Percentiles rank a stretch among this genome's conserved stretches.
These are phyloP conservation scores for Thaleichthys pacificus DNA, from an alignment of 2,797 vertebrate genomes.

Conservation along the genomic window DNA sequence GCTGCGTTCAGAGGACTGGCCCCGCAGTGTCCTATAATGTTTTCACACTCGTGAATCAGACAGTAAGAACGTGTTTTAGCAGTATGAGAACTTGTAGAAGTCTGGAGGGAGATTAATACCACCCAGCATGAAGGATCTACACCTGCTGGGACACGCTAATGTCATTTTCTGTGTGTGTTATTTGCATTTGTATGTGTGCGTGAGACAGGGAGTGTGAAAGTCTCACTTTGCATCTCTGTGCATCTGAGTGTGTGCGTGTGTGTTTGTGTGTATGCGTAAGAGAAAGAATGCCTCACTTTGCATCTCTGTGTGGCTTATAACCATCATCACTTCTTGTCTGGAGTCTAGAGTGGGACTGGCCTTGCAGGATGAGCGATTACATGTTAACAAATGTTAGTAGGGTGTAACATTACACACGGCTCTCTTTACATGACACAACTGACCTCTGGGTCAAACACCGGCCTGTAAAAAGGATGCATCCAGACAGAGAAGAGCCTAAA, in stretches of 20 bases:
- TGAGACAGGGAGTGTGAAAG: neutral
- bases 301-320: slow-evolving; percentile 26
- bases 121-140: slow-evolving; percentile 20
- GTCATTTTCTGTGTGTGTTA: neutral
- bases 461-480: neutral
- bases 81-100: slow-evolving; percentile 58
- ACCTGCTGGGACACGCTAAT: slow-evolving; percentile 41
- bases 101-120: slow-evolving; percentile 42
- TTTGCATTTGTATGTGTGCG: slow-evolving; percentile 12
- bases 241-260: slow-evolving; percentile 6
- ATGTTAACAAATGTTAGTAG: slow-evolving; percentile 35
- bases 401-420: slow-evolving; percentile 22
- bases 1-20: slow-evolving; percentile 31
- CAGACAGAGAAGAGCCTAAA: neutral
- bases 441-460: neutral
- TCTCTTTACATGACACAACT: slow-evolving; percentile 4
- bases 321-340: slow-evolving; percentile 41
- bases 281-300: no score
- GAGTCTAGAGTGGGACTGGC: slow-evolving; percentile 35
- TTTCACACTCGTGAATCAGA: slow-evolving; percentile 64
- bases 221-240: no score
- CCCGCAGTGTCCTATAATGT: slow-evolving; percentile 57
- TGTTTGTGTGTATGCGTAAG: slow-evolving; percentile 14
- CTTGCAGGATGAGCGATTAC: slow-evolving; percentile 41
- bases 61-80: slow-evolving; percentile 54